Evolutionary conservation across 2,113 vertebrate genomes (phyloP).

Genomic region (Ciconia maguari): DNA sequence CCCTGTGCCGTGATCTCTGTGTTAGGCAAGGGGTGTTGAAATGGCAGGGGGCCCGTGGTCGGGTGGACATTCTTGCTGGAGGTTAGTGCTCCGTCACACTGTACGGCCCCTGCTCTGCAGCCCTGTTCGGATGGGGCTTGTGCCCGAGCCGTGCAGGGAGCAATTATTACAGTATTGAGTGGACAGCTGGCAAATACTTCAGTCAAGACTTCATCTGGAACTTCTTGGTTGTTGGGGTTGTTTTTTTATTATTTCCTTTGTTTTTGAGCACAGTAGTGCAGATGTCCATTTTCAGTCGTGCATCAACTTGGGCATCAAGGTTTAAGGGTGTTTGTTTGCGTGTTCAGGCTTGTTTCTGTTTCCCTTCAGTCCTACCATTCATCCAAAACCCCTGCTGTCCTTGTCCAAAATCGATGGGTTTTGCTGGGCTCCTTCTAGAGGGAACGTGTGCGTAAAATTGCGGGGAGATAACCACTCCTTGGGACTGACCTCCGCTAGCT

Average conservation of each 20-base stretch:
- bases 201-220: neutral
- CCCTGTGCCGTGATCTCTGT: neutral
- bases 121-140: neutral
- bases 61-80: fast-evolving
- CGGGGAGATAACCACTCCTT: neutral
- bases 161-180: neutral
- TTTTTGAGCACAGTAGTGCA: neutral
- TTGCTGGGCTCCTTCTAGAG: neutral
- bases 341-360: neutral
- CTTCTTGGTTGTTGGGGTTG: neutral
- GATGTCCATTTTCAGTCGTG: neutral
- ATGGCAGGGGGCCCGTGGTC: fast-evolving
- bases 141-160: fast-evolving
- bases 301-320: neutral
- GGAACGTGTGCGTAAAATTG: fast-evolving
- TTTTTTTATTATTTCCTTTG: neutral
- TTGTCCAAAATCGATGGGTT: neutral
- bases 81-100: neutral
- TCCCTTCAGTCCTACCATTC: neutral
- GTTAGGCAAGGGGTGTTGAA: neutral
- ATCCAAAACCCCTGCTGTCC: neutral
- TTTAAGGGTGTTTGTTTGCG: neutral
- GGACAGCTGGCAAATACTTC: neutral
- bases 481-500: neutral
- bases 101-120: neutral